These are phyloP conservation scores for Pterois miles DNA, from an alignment of 2,797 vertebrate species.

Conservation along the genomic window DNA sequence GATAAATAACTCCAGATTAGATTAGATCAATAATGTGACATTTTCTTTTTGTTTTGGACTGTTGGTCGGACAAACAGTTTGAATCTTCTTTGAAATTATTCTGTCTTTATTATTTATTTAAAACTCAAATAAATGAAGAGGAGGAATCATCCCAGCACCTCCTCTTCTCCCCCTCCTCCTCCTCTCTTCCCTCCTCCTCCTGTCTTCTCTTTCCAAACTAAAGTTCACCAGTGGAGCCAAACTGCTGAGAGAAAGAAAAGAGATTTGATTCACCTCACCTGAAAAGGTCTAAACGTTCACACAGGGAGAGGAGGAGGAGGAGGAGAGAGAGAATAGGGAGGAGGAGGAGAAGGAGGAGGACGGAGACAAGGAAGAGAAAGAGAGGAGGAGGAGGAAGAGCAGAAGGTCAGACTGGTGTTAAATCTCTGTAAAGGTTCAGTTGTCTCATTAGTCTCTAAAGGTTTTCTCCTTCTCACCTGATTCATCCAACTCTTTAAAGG, in stretches of 20 bases:
- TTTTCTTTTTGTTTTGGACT: too few species aligned
- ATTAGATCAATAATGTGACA: too few species aligned
- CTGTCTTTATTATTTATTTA: too few species aligned
- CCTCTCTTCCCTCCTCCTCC: neutral
- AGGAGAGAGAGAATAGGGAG: too few species aligned
- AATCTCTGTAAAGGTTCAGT: slow-evolving; percentile 51
- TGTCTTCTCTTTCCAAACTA: neutral
- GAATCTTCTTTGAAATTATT: too few species aligned
- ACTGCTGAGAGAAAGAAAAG: neutral
- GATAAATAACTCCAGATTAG: too few species aligned
- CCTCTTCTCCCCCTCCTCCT: too few species aligned
- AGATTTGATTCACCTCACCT: slow-evolving; percentile 26
- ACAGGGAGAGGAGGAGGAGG: neutral
- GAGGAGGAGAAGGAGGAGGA: too few species aligned
- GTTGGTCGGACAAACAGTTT: too few species aligned
- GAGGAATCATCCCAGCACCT: neutral
- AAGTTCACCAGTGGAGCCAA: neutral
- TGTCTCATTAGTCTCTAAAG: slow-evolving; percentile 44
- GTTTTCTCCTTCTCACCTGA: slow-evolving; percentile 33
- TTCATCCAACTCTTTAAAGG: slow-evolving; percentile 20
- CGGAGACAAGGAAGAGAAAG: neutral
- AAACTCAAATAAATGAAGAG: neutral
- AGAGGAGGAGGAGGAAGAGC: slow-evolving; percentile 1
- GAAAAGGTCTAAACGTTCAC: slow-evolving; percentile 50
- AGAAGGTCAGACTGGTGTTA: slow-evolving; percentile 35